Percentiles rank a stretch among this genome's conserved stretches.
These are phyloP conservation scores for Rosalia funebris DNA, from an alignment of 2,888 invertebrate genomes.

Conservation along the genomic window DNA sequence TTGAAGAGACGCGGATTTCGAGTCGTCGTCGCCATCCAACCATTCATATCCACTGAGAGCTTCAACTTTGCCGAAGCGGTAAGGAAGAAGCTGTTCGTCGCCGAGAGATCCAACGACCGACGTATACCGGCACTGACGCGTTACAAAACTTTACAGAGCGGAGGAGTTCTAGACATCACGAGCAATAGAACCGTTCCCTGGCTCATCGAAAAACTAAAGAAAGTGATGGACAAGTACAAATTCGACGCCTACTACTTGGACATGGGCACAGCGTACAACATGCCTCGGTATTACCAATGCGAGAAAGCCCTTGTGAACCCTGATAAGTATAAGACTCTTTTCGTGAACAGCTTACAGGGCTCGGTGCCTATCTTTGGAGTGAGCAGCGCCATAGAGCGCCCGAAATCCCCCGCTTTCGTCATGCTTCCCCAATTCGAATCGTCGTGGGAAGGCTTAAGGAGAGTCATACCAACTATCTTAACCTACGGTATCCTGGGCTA, in stretches of 20 bases:
- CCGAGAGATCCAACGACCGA: slow-evolving; percentile 81
- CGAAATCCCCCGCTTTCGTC: slow-evolving; percentile 86
- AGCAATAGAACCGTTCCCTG: slow-evolving; percentile 84
- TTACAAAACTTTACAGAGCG: slow-evolving; percentile 83
- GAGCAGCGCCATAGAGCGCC: slow-evolving; percentile 83
- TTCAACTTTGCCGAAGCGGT: slow-evolving; percentile 84
- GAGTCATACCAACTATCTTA: slow-evolving; percentile 86
- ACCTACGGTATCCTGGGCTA: slow-evolving; percentile 92
- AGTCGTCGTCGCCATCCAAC: slow-evolving; percentile 89
- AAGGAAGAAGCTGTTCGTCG: slow-evolving; percentile 76
- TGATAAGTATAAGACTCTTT: slow-evolving; percentile 82
- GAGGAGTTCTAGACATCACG: slow-evolving; percentile 87
- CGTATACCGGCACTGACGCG: slow-evolving; percentile 85
- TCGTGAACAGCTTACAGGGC: slow-evolving; percentile 73
- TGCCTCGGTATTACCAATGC: slow-evolving; percentile 88
- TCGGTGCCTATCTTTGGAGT: slow-evolving; percentile 72
- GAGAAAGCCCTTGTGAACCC: slow-evolving; percentile 79
- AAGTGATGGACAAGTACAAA: slow-evolving; percentile 76
- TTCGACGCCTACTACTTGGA: slow-evolving; percentile 89
- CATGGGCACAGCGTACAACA: slow-evolving; percentile 82
- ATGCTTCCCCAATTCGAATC: slow-evolving; percentile 87
- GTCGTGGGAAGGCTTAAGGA: slow-evolving; percentile 78
- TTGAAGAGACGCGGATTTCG: slow-evolving; percentile 86
- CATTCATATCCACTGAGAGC: slow-evolving; percentile 89
- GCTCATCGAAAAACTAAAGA: slow-evolving; percentile 77